phyloP scores from a whole-genome alignment of 1,140 invertebrate genomes.

The Lordiphosa stackelbergi region DNA sequence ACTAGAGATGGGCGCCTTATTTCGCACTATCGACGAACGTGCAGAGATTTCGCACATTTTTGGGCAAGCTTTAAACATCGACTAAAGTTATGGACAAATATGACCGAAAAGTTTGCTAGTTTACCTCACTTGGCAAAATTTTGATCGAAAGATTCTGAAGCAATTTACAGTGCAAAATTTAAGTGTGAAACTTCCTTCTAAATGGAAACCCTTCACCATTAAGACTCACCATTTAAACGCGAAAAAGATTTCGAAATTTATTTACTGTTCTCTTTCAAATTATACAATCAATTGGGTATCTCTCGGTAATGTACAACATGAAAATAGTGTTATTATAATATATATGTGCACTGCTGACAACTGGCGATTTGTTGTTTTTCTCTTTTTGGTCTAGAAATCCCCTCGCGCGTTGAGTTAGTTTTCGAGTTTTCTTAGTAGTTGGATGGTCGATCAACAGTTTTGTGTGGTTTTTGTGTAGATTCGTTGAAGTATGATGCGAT shows the following conservation, averaged over 20 bases:
- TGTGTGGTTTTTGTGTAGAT: constrained; percentile 21
- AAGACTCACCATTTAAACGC: constrained; percentile 38
- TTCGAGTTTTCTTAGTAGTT: constrained; percentile 2
- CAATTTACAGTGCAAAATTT: no score
- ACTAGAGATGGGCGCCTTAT: no score
- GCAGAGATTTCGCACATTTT: no score
- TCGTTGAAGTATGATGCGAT: constrained; percentile 35
- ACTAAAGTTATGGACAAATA: no score
- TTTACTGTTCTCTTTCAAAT: constrained; percentile 48
- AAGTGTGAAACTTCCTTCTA: no score
- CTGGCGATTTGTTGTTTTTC: not conserved
- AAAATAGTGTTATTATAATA: constrained; percentile 27
- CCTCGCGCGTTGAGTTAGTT: constrained; percentile 41
- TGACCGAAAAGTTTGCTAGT: no score
- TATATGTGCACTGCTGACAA: constrained; percentile 18
- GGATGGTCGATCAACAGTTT: constrained; percentile 34
- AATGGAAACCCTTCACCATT: no score
- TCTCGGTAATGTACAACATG: constrained; percentile 58
- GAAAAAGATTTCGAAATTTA: constrained; percentile 74
- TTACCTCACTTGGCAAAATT: no score
- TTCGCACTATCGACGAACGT: no score
- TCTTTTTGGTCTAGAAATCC: constrained; percentile 27
- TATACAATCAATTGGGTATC: constrained; percentile 44
- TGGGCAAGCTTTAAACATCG: no score
- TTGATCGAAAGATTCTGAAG: no score